Base-by-base conservation (phyloP, 2,888 invertebrate species). In the Charanyca ferruginea region DNA sequence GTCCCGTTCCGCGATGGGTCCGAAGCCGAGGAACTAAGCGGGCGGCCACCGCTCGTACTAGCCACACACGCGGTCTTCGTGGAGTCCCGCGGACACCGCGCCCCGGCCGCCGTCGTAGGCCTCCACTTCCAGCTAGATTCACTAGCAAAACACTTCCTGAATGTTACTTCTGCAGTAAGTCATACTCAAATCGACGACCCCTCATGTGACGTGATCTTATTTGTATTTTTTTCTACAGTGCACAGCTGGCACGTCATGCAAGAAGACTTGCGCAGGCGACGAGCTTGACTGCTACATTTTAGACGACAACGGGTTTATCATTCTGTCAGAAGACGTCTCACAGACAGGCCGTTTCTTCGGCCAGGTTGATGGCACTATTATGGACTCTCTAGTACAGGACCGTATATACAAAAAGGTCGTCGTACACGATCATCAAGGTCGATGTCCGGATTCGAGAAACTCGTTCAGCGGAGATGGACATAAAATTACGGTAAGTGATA, bases 271-370 rank as follows among this genome's bases (percentile, higher is more conserved):
- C 85, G 98, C 98, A 18, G 98, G 98, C 11, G 98, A 98, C 76
- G 98, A 98, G 81, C 93, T 98, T 28, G 98, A 99, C 88, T 99
- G 99, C 90, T 99, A 98, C 89, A 97, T 99, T 41, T 94, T 99
- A 63, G 99, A 99, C 89, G 98, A 99, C 92, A 99, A 98, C 89
- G 99, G 99, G 16, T 99, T 98, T 90, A 98, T 99, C 58, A 97
- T 99, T 59, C 97, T 98, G 44, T 98, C 98, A 0, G 98, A 99
- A 91, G 97, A 98, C 79, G 96, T 96, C 38, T 97, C 98, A 47
- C 98, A 99, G 85, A 98, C 98, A 1, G 99, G 99, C 1, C 97
- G 97, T 85, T 99, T 99, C 93, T 99, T 99, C 86, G 99, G 99
- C 0, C 98, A 98, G 92, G 98, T 99, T 47, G 99, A 99, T 89